Evolutionary conservation across 2,797 vertebrate species (phyloP).

Genomic region (Dicrostonyx torquatus): DNA sequence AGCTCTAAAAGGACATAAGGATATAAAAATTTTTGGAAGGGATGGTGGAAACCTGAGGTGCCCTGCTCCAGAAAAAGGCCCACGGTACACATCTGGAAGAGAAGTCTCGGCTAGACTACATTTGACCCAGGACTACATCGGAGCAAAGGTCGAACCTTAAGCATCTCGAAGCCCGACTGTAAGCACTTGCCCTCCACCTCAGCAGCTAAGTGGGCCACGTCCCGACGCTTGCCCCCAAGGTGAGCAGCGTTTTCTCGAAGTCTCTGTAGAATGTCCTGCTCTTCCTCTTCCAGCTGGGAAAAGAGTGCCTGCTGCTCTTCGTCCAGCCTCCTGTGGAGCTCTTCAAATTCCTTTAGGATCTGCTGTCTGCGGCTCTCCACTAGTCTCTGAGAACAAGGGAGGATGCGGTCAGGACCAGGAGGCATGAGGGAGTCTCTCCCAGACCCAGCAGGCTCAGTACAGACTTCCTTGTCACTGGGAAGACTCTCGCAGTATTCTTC

Average conservation of each 20-base stretch:
- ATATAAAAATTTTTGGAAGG: conserved; percentile 19
- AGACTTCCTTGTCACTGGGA: not conserved
- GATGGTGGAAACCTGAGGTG: conserved; percentile 10
- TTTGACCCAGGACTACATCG: conserved; percentile 9
- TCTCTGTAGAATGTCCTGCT: conserved; percentile 91
- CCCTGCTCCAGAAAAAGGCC: conserved; percentile 19
- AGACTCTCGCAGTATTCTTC: not conserved
- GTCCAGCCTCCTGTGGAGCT: conserved; percentile 93
- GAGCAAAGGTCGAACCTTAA: conserved; percentile 79
- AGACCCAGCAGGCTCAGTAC: not conserved
- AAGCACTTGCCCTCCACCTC: conserved; percentile 85
- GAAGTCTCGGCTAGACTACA: not conserved
- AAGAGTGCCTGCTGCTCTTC: conserved; percentile 93
- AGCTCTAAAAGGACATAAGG: conserved; percentile 55
- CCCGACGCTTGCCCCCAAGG: conserved; percentile 89
- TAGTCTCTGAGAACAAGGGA: conserved; percentile 87
- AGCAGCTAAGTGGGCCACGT: conserved; percentile 79
- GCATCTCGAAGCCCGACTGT: conserved; percentile 83
- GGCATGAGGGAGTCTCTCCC: not conserved
- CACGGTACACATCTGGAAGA: conserved; percentile 8
- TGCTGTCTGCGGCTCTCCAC: conserved; percentile 92
- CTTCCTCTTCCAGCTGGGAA: conserved; percentile 92
- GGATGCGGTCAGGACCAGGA: not conserved
- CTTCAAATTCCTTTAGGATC: conserved; percentile 93
- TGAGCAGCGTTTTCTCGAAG: conserved; percentile 92